These are phyloP conservation scores for Lagocephalus sceleratus DNA, from an alignment of 2,797 vertebrate genomes.

Conservation along the genomic window DNA sequence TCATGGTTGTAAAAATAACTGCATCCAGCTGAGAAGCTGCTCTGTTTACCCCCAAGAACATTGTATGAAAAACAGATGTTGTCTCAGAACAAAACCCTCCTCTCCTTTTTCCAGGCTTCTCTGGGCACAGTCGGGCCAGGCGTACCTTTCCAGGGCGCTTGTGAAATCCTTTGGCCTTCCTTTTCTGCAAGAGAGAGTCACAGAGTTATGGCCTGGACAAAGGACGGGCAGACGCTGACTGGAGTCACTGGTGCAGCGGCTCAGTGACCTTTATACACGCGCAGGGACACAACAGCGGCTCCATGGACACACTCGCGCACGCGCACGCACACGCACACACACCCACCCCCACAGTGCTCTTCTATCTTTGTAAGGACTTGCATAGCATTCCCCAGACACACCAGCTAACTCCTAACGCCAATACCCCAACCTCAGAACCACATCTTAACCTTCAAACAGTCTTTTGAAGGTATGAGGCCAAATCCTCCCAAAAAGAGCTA, in stretches of 20 bases:
- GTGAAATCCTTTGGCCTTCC: constrained; percentile 72
- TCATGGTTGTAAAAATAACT: constrained; percentile 39
- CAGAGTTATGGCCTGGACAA: constrained; percentile 2
- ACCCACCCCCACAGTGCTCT: too few relatives aligned
- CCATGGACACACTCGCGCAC: constrained; percentile 1
- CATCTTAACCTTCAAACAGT: too few relatives aligned
- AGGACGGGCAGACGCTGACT: neutral
- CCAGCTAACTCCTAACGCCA: too few relatives aligned
- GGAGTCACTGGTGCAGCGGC: constrained; percentile 14
- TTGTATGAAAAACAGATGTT: constrained; percentile 72
- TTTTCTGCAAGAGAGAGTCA: constrained; percentile 60
- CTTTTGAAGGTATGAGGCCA: too few relatives aligned
- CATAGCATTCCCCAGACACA: too few relatives aligned
- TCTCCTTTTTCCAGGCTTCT: constrained; percentile 31
- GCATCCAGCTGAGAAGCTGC: constrained; percentile 55
- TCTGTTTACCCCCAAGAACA: constrained; percentile 59
- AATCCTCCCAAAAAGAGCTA: too few relatives aligned
- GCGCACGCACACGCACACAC: too few relatives aligned
- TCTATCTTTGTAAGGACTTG: neutral
- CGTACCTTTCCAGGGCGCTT: constrained; percentile 90
- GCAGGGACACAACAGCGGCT: too few relatives aligned
- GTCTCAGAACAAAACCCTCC: constrained; percentile 38
- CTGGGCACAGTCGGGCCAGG: constrained; percentile 53
- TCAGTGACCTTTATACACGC: constrained; percentile 5
- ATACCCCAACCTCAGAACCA: too few relatives aligned